phyloP scores from a whole-genome alignment of 2,113 vertebrate species.

The Forbesichthys agassizii region DNA sequence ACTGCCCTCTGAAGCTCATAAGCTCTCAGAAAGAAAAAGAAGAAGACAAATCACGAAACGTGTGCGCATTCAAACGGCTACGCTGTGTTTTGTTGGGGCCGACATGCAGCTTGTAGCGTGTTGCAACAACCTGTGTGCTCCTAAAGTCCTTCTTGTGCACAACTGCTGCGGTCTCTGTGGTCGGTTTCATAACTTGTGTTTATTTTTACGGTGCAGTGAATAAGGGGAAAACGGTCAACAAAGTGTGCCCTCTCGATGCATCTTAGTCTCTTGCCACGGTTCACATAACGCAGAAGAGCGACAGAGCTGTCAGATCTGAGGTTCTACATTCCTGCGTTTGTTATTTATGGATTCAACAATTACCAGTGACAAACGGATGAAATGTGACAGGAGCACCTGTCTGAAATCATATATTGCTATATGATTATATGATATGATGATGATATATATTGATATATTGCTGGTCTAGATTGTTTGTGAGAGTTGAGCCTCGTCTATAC shows the following conservation, averaged over 20 bases:
- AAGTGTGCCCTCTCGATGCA: neutral
- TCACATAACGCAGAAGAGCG: slow-evolving; percentile 10
- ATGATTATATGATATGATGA: too few relatives aligned
- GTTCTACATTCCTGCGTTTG: neutral
- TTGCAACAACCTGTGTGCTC: neutral
- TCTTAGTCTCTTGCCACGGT: neutral
- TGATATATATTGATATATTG: too few relatives aligned
- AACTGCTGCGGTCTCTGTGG: slow-evolving; percentile 13
- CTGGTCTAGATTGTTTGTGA: neutral
- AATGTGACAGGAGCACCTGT: neutral
- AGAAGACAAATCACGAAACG: neutral
- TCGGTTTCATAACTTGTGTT: slow-evolving; percentile 29
- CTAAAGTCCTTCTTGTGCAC: slow-evolving; percentile 15
- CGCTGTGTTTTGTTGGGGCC: neutral
- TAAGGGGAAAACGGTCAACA: slow-evolving; percentile 21
- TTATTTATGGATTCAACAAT: neutral
- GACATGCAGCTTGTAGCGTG: slow-evolving; percentile 16
- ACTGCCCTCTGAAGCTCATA: neutral
- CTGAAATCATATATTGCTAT: too few relatives aligned
- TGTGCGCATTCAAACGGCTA: neutral
- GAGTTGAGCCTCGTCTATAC: neutral
- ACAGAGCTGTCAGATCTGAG: neutral
- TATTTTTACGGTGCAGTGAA: slow-evolving; percentile 18
- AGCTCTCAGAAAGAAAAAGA: neutral
- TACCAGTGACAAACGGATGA: neutral